Conservation (phyloP, 2,888 invertebrate genomes). For the Caenorhabditis macrosperma region DNA sequence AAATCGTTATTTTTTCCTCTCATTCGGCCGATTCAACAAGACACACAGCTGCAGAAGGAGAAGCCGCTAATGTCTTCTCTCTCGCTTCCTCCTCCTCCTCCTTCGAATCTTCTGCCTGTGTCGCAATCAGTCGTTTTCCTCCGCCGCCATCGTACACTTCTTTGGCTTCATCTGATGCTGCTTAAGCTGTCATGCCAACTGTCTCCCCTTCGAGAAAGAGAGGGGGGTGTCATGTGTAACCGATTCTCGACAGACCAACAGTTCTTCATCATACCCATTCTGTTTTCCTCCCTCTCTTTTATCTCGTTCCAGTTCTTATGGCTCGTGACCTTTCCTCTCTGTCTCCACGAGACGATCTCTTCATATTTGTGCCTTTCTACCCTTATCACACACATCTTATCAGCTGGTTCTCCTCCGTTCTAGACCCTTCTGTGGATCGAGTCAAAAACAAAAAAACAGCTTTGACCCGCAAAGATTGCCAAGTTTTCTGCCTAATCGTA, state of each 20-base stretch:
- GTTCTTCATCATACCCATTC: neutral
- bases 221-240: neutral
- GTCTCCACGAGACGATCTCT: conserved; percentile 23
- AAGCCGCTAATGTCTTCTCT: conserved; percentile 40
- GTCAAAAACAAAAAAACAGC: neutral
- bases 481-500: neutral
- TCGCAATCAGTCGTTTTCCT: conserved; percentile 49
- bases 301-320: conserved; percentile 10
- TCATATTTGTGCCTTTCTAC: conserved; percentile 11
- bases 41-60: too few relatives aligned
- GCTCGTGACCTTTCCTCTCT: conserved; percentile 31
- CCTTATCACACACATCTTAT: conserved; percentile 3
- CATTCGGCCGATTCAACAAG: neutral
- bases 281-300: neutral
- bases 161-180: too few relatives aligned
- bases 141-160: conserved; percentile 30
- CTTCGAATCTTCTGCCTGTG: too few relatives aligned
- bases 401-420: conserved; percentile 14
- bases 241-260: neutral
- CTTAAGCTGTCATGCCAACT: conserved; percentile 20
- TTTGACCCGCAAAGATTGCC: neutral
- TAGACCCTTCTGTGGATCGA: conserved; percentile 10
- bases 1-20: conserved; percentile 35
- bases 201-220: conserved; percentile 1
- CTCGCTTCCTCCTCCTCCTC: conserved; percentile 23